A percentile compares a stretch with the other conserved stretches of the same genome.
phyloP scores from a whole-genome alignment of 2,113 vertebrate genomes.

The Daboia siamensis region DNA sequence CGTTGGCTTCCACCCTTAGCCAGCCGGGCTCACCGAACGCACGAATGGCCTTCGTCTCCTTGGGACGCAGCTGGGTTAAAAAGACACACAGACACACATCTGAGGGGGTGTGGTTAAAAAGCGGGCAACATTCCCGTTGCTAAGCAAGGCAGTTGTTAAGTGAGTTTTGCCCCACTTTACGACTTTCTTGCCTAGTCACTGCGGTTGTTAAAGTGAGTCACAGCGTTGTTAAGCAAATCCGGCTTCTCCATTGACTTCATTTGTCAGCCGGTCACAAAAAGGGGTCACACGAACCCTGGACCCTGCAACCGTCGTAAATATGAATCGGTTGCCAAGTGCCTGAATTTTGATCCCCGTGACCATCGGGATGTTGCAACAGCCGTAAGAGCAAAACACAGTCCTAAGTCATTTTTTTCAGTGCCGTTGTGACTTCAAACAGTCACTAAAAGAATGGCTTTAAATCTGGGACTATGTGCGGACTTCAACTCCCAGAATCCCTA shows the following conservation, averaged over 20 bases:
- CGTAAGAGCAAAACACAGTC: no score
- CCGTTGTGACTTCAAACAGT: no score
- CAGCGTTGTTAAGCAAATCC: neutral
- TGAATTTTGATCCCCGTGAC: no score
- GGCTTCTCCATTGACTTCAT: neutral
- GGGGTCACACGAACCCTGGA: no score
- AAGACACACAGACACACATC: neutral
- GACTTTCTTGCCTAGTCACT: neutral
- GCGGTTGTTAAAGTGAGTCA: neutral
- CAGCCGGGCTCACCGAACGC: conserved; percentile 77
- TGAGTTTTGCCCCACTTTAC: neutral
- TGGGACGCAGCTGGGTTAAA: conserved; percentile 71
- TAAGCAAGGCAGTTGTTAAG: neutral
- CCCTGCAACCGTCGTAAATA: no score
- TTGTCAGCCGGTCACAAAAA: neutral
- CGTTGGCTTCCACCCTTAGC: conserved; percentile 71
- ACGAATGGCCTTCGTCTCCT: conserved; percentile 70
- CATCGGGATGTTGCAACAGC: no score
- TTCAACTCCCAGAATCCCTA: neutral
- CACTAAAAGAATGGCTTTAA: no score
- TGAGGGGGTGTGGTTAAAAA: neutral
- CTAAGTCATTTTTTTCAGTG: no score
- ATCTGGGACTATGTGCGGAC: no score
- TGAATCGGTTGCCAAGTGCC: no score
- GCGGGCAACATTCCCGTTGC: neutral